Evolutionary conservation across 1,140 invertebrate species (phyloP).

Genomic region (Helicorthomorpha holstii): DNA sequence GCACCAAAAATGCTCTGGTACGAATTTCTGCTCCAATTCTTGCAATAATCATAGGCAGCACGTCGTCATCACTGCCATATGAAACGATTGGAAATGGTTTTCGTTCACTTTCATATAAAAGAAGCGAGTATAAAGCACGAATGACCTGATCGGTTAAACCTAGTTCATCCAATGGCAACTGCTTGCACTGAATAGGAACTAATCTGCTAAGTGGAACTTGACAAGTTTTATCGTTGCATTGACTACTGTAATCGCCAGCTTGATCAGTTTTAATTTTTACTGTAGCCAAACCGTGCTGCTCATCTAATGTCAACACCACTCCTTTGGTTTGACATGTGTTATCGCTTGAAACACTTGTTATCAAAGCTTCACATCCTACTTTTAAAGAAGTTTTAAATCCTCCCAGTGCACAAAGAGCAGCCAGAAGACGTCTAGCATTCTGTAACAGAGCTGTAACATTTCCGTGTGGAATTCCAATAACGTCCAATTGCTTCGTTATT

Average conservation of each 20-base stretch:
- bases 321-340: background rate
- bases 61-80: constrained; percentile 21
- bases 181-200: constrained; percentile 18
- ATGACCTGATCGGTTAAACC: constrained; percentile 22
- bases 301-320: constrained; percentile 20
- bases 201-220: constrained; percentile 22
- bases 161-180: constrained; percentile 15
- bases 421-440: constrained; percentile 24
- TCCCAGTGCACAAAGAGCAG: constrained; percentile 26
- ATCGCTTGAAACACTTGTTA: constrained; percentile 8
- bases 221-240: constrained; percentile 18
- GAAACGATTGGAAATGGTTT: constrained; percentile 16
- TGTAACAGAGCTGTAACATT: constrained; percentile 21
- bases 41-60: constrained; percentile 22
- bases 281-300: constrained; percentile 23
- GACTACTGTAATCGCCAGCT: constrained; percentile 5
- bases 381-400: constrained; percentile 27
- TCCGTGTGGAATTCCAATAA: constrained; percentile 17
- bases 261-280: constrained; percentile 16
- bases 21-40: constrained; percentile 25
- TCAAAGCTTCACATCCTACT: constrained; percentile 23
- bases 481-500: constrained; percentile 19
- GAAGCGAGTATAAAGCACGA: constrained; percentile 19
- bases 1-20: constrained; percentile 23
- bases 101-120: constrained; percentile 18